phyloP scores from a whole-genome alignment of 2,888 invertebrate genomes.

The Cyclophora punctaria region DNA sequence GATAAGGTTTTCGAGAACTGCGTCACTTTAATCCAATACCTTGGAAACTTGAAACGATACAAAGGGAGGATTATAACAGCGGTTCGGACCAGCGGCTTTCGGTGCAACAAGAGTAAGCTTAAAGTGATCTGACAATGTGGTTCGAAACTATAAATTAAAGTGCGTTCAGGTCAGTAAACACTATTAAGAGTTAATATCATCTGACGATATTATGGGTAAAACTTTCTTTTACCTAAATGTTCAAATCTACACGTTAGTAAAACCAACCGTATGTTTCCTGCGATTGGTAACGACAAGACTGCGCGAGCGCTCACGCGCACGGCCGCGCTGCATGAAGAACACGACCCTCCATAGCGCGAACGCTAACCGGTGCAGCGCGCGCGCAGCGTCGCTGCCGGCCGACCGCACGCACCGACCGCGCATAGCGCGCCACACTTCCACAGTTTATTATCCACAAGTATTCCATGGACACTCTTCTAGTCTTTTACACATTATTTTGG shows the following conservation, averaged over 20 bases:
- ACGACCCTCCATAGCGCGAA: constrained; percentile 85
- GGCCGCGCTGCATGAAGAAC: constrained; percentile 78
- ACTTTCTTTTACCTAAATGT: too few relatives aligned
- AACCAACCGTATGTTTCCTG: constrained; percentile 39
- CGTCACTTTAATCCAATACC: too few relatives aligned
- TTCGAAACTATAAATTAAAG: constrained; percentile 1
- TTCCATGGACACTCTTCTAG: constrained; percentile 2
- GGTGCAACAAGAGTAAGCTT: constrained; percentile 2
- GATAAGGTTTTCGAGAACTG: constrained; percentile 2
- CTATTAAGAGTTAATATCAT: too few relatives aligned
- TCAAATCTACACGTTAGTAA: not conserved
- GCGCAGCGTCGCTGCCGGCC: constrained; percentile 69
- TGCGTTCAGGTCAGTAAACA: too few relatives aligned
- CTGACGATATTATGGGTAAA: too few relatives aligned
- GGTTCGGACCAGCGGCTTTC: not conserved
- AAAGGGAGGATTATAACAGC: too few relatives aligned
- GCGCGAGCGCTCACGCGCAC: constrained; percentile 32
- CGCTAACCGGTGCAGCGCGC: constrained; percentile 80
- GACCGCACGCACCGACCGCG: constrained; percentile 38
- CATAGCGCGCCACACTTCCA: constrained; percentile 25
- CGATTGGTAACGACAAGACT: constrained; percentile 25
- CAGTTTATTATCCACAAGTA: not conserved
- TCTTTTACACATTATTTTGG: too few relatives aligned
- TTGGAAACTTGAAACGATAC: too few relatives aligned
- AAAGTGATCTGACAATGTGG: constrained; percentile 10